These are phyloP conservation scores for Halocynthia roretzi DNA, from an alignment of 23 tunicate species.

Conservation along the genomic window DNA sequence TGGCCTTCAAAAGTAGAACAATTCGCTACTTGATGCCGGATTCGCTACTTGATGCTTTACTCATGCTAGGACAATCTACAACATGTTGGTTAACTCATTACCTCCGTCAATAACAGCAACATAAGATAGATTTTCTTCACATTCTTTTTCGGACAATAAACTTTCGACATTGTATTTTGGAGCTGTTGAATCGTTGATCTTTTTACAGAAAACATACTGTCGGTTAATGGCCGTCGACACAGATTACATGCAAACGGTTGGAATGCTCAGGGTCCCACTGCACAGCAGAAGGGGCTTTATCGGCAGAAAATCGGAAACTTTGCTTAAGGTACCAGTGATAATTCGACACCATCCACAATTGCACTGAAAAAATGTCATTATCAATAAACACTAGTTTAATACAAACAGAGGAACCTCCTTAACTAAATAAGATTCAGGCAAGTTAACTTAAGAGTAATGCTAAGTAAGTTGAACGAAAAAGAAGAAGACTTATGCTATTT, in stretches of 20 bases:
- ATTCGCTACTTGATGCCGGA: too few relatives aligned
- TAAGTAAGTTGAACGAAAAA: too few relatives aligned
- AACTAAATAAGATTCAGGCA: too few relatives aligned
- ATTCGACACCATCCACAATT: slow-evolving; percentile 80
- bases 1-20: too few relatives aligned
- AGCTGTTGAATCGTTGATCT: not conserved
- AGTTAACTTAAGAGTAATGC: too few relatives aligned
- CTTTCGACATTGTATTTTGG: not conserved
- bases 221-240: slow-evolving; percentile 31
- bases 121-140: slow-evolving; percentile 9
- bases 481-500: too few relatives aligned
- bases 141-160: not conserved
- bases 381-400: not conserved
- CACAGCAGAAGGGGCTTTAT: slow-evolving; percentile 10
- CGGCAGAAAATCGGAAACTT: slow-evolving; percentile 16
- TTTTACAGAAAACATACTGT: slow-evolving; percentile 14
- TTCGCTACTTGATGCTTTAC: too few relatives aligned
- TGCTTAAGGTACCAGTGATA: slow-evolving; percentile 85
- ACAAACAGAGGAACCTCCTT: too few relatives aligned
- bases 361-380: slow-evolving; percentile 20
- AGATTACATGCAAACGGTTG: slow-evolving; percentile 35
- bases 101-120: slow-evolving; percentile 78
- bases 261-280: slow-evolving; percentile 69
- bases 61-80: too few relatives aligned
- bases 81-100: not conserved